phyloP scores from a whole-genome alignment of 1,140 invertebrate species.

The Coelopa frigida region DNA sequence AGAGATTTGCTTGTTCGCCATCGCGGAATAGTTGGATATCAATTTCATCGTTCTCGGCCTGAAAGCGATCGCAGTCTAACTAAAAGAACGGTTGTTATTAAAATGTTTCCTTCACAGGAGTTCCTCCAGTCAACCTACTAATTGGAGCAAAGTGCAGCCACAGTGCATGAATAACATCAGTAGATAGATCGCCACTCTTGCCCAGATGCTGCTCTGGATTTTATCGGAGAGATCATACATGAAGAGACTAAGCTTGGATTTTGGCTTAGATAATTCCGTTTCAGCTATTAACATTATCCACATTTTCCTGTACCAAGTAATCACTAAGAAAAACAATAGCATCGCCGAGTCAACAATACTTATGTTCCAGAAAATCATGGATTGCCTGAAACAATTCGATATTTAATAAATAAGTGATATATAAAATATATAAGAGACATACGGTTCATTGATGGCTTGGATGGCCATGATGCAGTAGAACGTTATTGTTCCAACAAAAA shows the following conservation, averaged over 20 bases:
- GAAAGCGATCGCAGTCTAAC: constrained; percentile 9
- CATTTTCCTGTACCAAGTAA: constrained; percentile 44
- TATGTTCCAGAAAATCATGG: constrained; percentile 13
- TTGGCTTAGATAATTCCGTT: constrained; percentile 25
- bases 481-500: constrained; percentile 17
- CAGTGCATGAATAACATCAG: constrained; percentile 56
- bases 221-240: constrained; percentile 48
- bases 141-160: constrained; percentile 58
- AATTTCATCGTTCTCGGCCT: neutral
- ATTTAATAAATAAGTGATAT: neutral
- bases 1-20: constrained; percentile 17
- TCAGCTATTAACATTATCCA: constrained; percentile 40
- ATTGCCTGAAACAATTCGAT: constrained; percentile 8
- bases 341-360: constrained; percentile 24
- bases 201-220: constrained; percentile 55
- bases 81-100: too few relatives aligned
- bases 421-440: neutral
- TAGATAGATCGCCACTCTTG: constrained; percentile 58
- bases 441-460: constrained; percentile 23
- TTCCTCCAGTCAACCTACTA: constrained; percentile 47
- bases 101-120: too few relatives aligned
- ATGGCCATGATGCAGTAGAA: constrained; percentile 33
- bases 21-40: neutral
- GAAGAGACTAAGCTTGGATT: constrained; percentile 35
- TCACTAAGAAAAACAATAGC: constrained; percentile 35